Base-by-base conservation (phyloP, 2,113 vertebrate species). In the Haemorhous mexicanus region DNA sequence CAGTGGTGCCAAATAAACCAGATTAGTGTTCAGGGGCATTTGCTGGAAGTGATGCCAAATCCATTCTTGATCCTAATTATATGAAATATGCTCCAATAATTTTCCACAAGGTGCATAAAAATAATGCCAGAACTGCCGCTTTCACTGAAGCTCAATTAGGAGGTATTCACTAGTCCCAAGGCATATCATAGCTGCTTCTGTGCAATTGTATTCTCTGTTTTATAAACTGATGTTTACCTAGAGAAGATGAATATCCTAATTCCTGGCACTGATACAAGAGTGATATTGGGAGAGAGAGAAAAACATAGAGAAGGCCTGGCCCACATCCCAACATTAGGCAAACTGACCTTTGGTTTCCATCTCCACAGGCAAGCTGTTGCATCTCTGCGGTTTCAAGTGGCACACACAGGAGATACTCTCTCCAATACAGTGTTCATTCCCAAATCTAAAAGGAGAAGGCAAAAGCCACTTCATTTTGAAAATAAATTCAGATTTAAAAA, bases 41-140 rank as follows among this genome's bases (percentile, higher is more conserved):
- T 94, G 83, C 95, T 95, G 93, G 81, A 64, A 93, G 68, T 68
- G 81, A 90, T 93, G 94, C 97, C 97, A 98, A 96, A 97, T 95
- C 94, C 95, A 94, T 97, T 96, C 96, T 94, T 96, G 94, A 96
- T 94, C 95, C 94, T 97, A 94, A 97, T 97, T 97, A 88, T 94
- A 79, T 93, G 94, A 97, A 97, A 96, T 93, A 95, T 91, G 90
- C 86, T 94, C 96, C 96, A 94, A 80, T 95, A 72, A 97, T 97
- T 97, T 97, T 97, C 97, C 91, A 95, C 92, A 91, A 92, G 96
- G 84, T 96, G 92, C 96, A 92, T 95, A 95, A 91, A 95, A 97
- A 90, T 94, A 94, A 94, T 52, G 79, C 85, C 96, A 83, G 74
- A 50, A 43, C 66, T 77, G 91, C 62, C 5, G 9, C 91, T 94